Evolutionary conservation across 2,888 invertebrate species (phyloP).

Genomic region (Parasteatoda lunata): DNA sequence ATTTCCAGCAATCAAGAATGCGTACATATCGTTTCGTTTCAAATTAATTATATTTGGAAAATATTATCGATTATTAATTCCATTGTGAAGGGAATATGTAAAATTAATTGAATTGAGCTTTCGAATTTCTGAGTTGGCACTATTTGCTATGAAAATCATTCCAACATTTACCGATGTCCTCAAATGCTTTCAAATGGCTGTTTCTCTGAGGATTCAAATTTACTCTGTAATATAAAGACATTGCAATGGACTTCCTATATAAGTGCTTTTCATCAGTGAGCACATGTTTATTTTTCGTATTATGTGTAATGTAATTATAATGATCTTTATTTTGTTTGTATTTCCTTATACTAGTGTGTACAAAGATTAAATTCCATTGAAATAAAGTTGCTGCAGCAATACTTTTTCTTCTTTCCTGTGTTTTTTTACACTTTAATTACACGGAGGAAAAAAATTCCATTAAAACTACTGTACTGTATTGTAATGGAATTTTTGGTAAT

Average conservation of each 20-base stretch:
- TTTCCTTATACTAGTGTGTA: slow-evolving; percentile 43
- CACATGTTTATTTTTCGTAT: slow-evolving; percentile 20
- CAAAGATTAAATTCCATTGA: slow-evolving; percentile 30
- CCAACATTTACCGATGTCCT: too few species aligned
- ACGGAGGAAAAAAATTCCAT: neutral
- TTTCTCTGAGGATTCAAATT: slow-evolving; percentile 37
- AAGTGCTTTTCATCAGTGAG: neutral
- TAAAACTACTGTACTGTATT: too few species aligned
- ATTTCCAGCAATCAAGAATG: neutral
- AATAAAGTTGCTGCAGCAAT: slow-evolving; percentile 65
- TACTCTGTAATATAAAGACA: slow-evolving; percentile 32
- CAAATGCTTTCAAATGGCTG: slow-evolving; percentile 9
- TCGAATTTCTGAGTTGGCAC: neutral
- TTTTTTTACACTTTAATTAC: neutral
- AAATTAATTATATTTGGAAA: neutral
- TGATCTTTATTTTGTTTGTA: slow-evolving; percentile 11
- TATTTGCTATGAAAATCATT: slow-evolving; percentile 26
- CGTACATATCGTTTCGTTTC: neutral
- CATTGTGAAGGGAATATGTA: neutral
- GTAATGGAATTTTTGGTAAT: too few species aligned
- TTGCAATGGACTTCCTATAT: slow-evolving; percentile 1
- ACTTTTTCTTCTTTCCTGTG: neutral
- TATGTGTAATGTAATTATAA: slow-evolving; percentile 47
- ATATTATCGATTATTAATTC: neutral
- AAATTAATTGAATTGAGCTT: neutral